Base-by-base conservation (phyloP, 1,140 invertebrate species). In the Caenorhabditis brenneri region DNA sequence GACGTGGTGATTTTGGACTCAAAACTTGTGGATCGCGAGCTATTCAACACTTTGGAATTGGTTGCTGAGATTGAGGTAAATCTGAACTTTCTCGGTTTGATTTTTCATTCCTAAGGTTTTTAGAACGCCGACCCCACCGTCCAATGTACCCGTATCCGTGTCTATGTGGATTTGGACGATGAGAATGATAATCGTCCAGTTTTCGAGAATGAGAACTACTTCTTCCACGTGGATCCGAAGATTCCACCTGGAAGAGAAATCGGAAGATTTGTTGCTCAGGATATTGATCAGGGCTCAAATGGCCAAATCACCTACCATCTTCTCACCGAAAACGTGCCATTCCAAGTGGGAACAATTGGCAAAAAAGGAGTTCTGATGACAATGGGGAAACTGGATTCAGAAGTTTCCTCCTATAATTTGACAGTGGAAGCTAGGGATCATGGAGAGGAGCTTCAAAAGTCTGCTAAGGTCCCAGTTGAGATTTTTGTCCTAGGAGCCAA, bases 161-260 rank as follows among this genome's bases (percentile, higher is more conserved):
- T 83, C 24, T 36, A 69, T 15, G 49, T 83, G 1, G 82, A 83
- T 74, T 65, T 83, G 31, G 48, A 79, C 7, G 82, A 83, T 31
- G 51, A 79, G 24, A 83, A 83, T 27, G 82, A 83, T 33, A 83
- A 83, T 83, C 65, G 82, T 27, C 82, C 82, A 29, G 78, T 80
- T 0, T 83, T 83, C 33, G 82, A 83, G n/a, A 53, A 69, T 7
- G 82, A 83, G 69, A 42, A 60, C 19, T 83, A 83, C n/a, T 83
- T 65, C 16, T 79, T 83, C 78, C 82, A 83, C 78, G 22, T 83
- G 1, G 65, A 51, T 36, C 58, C 19, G 31, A 48, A 29, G 2
- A 42, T 79, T 31, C 48, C 69, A 19, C 36, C 78, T 3, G 82
- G 82, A 6, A 55, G 39, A 36, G 82, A 83, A 22, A 55, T 83